phyloP scores from a whole-genome alignment of 2,113 vertebrate species.

The Pseudorasbora parva region DNA sequence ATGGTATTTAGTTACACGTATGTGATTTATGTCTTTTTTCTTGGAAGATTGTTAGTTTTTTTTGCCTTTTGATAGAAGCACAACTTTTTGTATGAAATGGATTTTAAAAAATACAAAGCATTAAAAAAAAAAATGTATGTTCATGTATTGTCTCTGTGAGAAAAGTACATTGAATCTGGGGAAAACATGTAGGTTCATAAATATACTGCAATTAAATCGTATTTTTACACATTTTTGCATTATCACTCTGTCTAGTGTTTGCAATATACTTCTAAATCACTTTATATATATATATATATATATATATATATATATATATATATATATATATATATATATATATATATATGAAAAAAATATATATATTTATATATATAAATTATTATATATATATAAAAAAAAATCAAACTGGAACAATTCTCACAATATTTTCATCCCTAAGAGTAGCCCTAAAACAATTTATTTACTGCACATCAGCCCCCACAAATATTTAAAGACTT shows the following conservation, averaged over 20 bases:
- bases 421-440: neutral
- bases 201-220: conserved; percentile 47
- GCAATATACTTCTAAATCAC: neutral
- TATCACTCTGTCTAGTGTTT: neutral
- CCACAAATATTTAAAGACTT: neutral
- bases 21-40: conserved; percentile 46
- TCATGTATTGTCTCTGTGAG: conserved; percentile 40
- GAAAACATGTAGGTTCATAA: conserved; percentile 15
- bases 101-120: neutral
- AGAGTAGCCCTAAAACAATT: neutral
- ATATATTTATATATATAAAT: no score
- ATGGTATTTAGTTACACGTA: conserved; percentile 55
- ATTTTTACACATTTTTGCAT: conserved; percentile 42
- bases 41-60: neutral
- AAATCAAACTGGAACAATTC: neutral
- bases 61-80: neutral
- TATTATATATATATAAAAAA: no score
- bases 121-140: no score
- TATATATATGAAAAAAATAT: no score
- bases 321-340: no score
- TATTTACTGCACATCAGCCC: neutral
- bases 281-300: no score
- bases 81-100: neutral
- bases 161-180: conserved; percentile 5
- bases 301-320: no score